phyloP scores from a whole-genome alignment of 1,140 invertebrate genomes.

The Bombus pascuorum region DNA sequence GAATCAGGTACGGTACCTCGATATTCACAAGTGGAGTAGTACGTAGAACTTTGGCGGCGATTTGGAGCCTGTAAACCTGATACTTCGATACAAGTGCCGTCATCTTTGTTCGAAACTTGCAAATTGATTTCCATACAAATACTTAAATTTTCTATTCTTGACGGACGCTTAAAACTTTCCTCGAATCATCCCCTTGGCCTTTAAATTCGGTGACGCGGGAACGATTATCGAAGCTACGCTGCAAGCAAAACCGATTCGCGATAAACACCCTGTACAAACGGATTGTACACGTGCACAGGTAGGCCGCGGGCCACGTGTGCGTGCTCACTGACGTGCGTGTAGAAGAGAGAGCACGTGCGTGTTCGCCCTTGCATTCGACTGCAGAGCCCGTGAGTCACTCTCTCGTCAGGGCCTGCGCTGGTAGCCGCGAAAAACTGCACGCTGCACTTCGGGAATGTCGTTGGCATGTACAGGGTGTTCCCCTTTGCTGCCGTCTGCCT shows the following conservation, averaged over 20 bases:
- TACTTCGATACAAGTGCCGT: no score
- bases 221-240: no score
- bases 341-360: conserved; percentile 52
- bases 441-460: conserved; percentile 78
- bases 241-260: neutral
- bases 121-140: no score
- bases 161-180: neutral
- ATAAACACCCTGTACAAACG: conserved; percentile 34
- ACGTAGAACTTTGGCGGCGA: no score
- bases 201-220: no score
- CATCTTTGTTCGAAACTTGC: no score
- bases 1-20: no score
- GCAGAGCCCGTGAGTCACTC: conserved; percentile 71
- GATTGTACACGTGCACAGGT: conserved; percentile 24
- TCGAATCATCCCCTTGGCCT: no score
- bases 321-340: conserved; percentile 9
- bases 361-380: conserved; percentile 54
- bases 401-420: conserved; percentile 66
- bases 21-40: no score
- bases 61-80: no score
- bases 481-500: conserved; percentile 62
- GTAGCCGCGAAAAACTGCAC: conserved; percentile 77
- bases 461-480: conserved; percentile 74
- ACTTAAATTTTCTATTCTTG: no score
- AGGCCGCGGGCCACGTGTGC: conserved; percentile 15